Conservation (phyloP, 2,888 invertebrate species). For the Nineta flava region DNA sequence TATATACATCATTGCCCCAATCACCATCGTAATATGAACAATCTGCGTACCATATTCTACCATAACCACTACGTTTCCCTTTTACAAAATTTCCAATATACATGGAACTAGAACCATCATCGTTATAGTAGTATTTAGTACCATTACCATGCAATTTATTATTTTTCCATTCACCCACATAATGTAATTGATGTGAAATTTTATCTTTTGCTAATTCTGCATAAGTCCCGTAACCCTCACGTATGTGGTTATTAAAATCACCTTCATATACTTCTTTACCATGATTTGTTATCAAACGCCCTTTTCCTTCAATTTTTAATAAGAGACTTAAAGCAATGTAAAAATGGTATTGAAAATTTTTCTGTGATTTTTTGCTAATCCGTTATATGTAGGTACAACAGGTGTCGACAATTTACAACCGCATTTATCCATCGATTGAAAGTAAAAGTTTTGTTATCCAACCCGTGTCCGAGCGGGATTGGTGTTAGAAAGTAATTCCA, state of each 20-base stretch:
- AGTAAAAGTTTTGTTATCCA: too few species aligned
- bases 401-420: too few species aligned
- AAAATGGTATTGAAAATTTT: too few species aligned
- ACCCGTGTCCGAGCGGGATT: too few species aligned
- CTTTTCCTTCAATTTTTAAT: slow-evolving; percentile 33
- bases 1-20: slow-evolving; percentile 32
- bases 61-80: slow-evolving; percentile 37
- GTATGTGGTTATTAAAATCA: slow-evolving; percentile 35
- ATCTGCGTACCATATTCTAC: slow-evolving; percentile 42
- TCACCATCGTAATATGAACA: slow-evolving; percentile 44
- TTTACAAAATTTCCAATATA: slow-evolving; percentile 41
- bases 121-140: slow-evolving; percentile 36
- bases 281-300: slow-evolving; percentile 28
- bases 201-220: slow-evolving; percentile 19
- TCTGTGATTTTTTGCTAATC: too few species aligned
- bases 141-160: slow-evolving; percentile 42
- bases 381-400: too few species aligned
- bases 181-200: slow-evolving; percentile 28
- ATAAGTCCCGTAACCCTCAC: slow-evolving; percentile 42
- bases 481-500: too few species aligned
- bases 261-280: slow-evolving; percentile 42
- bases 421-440: too few species aligned
- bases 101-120: slow-evolving; percentile 24
- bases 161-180: slow-evolving; percentile 41
- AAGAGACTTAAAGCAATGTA: too few species aligned